These are phyloP conservation scores for Thermophis baileyi DNA, from an alignment of 2,113 vertebrate genomes.

Conservation along the genomic window DNA sequence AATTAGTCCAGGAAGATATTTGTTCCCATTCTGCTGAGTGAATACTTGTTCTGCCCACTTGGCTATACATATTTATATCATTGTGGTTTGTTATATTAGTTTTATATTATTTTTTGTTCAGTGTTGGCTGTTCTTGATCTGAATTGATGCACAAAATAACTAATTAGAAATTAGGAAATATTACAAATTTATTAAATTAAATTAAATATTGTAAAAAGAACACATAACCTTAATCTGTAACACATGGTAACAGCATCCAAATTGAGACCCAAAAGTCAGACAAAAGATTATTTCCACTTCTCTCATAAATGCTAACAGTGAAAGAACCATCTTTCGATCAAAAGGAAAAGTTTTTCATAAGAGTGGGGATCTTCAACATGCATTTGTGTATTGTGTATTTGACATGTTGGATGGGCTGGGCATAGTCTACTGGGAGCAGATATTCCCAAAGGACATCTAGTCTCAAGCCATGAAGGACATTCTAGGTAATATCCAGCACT, in stretches of 20 bases:
- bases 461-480: not conserved
- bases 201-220: not conserved
- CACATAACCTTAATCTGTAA: not conserved
- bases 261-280: not conserved
- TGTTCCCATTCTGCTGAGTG: not conserved
- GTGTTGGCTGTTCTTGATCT: not conserved
- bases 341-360: not conserved
- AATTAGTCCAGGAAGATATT: not conserved
- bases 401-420: not conserved
- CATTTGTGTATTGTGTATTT: not conserved
- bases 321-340: not conserved
- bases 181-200: not conserved
- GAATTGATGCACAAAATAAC: not conserved
- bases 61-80: not conserved
- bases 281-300: not conserved
- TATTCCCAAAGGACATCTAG: not conserved
- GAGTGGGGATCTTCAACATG: not conserved
- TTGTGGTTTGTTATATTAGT: not conserved
- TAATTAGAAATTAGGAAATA: not conserved
- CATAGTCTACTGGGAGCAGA: not conserved
- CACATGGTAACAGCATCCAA: not conserved
- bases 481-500: not conserved
- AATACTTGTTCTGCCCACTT: not conserved
- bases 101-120: not conserved
- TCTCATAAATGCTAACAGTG: not conserved